Conservation (phyloP, 1,140 invertebrate species). For the Nephila pilipes region DNA sequence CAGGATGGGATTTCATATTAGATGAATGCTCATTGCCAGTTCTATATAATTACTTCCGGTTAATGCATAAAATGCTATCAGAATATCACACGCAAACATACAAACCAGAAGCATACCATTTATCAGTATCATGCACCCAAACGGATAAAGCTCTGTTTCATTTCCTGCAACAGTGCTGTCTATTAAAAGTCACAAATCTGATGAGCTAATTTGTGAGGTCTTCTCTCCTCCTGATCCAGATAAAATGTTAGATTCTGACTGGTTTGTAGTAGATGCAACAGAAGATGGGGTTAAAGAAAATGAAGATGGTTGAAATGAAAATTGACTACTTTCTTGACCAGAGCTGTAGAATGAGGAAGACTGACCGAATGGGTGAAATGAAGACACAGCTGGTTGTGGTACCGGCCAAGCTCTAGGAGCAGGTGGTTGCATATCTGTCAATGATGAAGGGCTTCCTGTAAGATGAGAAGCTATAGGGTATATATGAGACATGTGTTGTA, state of each 20-base stretch:
- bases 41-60: slow-evolving; percentile 57
- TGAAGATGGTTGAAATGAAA: slow-evolving; percentile 72
- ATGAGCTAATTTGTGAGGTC: slow-evolving; percentile 49
- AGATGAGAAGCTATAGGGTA: slow-evolving; percentile 54
- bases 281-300: slow-evolving; percentile 50
- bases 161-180: too few species aligned
- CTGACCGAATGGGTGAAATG: slow-evolving; percentile 76
- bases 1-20: slow-evolving; percentile 5
- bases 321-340: slow-evolving; percentile 75
- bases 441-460: slow-evolving; percentile 35
- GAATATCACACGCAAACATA: slow-evolving; percentile 75
- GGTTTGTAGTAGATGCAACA: slow-evolving; percentile 53
- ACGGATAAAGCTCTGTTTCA: slow-evolving; percentile 68
- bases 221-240: slow-evolving; percentile 61
- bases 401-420: slow-evolving; percentile 69
- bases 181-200: slow-evolving; percentile 58
- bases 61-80: slow-evolving; percentile 67
- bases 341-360: slow-evolving; percentile 73
- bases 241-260: slow-evolving; percentile 37
- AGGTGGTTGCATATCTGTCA: slow-evolving; percentile 68
- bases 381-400: slow-evolving; percentile 65
- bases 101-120: slow-evolving; percentile 66
- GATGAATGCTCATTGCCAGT: slow-evolving; percentile 25
- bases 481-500: slow-evolving; percentile 71
- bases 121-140: slow-evolving; percentile 35